These are phyloP conservation scores for Acanthacorydalis orientalis DNA, from an alignment of 2,888 invertebrate genomes.

Conservation along the genomic window DNA sequence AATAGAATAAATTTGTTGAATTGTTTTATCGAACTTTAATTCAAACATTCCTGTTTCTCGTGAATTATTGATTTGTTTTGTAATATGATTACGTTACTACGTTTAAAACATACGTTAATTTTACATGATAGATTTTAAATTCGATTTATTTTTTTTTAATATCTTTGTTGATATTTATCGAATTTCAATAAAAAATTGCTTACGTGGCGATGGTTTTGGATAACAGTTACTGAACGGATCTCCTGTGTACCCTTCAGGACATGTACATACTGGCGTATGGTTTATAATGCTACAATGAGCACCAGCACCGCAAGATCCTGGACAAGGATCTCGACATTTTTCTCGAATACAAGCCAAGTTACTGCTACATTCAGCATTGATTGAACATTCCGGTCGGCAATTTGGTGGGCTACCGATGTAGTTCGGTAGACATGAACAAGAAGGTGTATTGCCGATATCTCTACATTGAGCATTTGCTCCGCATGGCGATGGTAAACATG, in stretches of 20 bases:
- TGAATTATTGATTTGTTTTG: no score
- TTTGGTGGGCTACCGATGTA: slow-evolving; percentile 49
- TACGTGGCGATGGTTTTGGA: slow-evolving; percentile 18
- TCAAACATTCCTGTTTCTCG: no score
- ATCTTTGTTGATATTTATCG: no score
- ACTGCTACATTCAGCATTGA: slow-evolving; percentile 48
- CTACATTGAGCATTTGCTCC: slow-evolving; percentile 45
- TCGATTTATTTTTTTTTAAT: no score
- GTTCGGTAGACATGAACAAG: slow-evolving; percentile 41
- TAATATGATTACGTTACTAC: no score
- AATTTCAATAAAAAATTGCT: slow-evolving; percentile 2
- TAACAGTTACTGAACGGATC: slow-evolving; percentile 39
- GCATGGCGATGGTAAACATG: slow-evolving; percentile 49
- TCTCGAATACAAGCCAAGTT: slow-evolving; percentile 46
- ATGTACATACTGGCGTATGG: slow-evolving; percentile 45
- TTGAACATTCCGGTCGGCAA: slow-evolving; percentile 48
- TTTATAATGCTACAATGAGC: slow-evolving; percentile 40
- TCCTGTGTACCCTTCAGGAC: slow-evolving; percentile 37
- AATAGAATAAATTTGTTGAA: no score
- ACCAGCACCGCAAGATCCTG: slow-evolving; percentile 45
- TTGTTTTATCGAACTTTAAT: no score
- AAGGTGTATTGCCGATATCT: slow-evolving; percentile 32
- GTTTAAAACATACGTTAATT: no score
- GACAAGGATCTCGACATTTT: slow-evolving; percentile 49
- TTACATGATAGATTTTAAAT: no score